Conservation (phyloP, 2,113 vertebrate species). For the Mobula birostris region DNA sequence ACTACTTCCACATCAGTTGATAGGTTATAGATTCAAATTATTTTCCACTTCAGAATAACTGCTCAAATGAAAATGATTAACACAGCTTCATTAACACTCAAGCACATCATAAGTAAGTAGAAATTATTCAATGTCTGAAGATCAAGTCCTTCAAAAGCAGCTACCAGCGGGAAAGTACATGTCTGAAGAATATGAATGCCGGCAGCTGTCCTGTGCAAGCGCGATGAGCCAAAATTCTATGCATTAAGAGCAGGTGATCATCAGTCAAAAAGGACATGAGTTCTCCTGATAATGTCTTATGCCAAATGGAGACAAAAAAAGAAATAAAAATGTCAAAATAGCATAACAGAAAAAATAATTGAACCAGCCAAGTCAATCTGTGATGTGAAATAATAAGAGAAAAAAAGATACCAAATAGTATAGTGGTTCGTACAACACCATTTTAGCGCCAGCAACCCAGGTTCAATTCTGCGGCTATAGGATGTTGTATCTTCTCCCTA, state of each 20-base stretch:
- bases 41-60: background rate
- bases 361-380: background rate
- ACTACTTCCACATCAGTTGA: background rate
- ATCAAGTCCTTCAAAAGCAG: background rate
- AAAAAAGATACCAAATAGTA: background rate
- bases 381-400: background rate
- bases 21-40: background rate
- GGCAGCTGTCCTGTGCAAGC: background rate
- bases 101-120: background rate
- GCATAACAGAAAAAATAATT: background rate
- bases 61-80: background rate
- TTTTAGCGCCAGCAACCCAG: too few relatives aligned
- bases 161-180: background rate
- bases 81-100: background rate
- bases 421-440: too few relatives aligned
- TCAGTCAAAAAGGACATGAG: background rate
- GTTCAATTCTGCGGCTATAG: too few relatives aligned
- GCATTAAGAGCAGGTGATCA: background rate
- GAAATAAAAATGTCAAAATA: background rate
- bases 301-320: background rate
- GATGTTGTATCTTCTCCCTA: too few relatives aligned
- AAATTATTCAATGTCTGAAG: background rate
- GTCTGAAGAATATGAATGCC: background rate
- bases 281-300: background rate
- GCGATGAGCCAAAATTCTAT: background rate